Evolutionary conservation across 2,888 invertebrate genomes (phyloP).

Genomic region (Chloroclysta siterata): DNA sequence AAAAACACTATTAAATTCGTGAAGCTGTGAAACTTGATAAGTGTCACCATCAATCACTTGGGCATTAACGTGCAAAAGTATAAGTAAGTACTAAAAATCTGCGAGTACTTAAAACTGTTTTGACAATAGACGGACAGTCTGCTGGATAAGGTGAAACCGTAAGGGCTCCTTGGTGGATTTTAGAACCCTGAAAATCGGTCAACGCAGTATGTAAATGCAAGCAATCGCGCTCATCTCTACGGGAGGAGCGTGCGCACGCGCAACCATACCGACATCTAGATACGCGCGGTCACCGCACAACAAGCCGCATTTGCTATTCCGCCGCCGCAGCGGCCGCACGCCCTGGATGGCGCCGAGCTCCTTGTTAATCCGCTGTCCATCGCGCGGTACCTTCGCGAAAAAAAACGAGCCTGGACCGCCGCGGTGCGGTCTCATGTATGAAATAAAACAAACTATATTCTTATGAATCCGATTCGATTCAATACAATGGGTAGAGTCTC

Average conservation of each 20-base stretch:
- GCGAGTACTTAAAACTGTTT: too few species aligned
- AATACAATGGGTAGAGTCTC: constrained; percentile 54
- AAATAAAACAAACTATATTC: constrained; percentile 53
- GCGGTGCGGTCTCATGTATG: constrained; percentile 30
- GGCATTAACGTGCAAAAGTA: too few species aligned
- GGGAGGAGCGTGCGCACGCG: constrained; percentile 55
- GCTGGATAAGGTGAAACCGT: neutral
- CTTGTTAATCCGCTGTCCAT: constrained; percentile 78
- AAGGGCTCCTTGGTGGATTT: neutral
- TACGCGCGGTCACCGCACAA: constrained; percentile 60
- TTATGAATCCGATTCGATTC: constrained; percentile 52
- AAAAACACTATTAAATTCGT: too few species aligned
- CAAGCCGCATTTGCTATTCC: constrained; percentile 72
- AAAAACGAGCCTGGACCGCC: constrained; percentile 57
- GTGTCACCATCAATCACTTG: too few species aligned
- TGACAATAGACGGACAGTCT: neutral
- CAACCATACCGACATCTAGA: constrained; percentile 59
- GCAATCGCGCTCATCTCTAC: constrained; percentile 63
- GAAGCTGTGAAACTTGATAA: too few species aligned
- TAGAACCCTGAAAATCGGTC: constrained; percentile 41
- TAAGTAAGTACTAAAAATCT: too few species aligned
- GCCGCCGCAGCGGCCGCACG: constrained; percentile 56
- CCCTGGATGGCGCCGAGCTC: constrained; percentile 70
- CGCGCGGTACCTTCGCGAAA: constrained; percentile 66
- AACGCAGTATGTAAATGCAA: constrained; percentile 59